phyloP scores from a whole-genome alignment of 23 tunicate species.

The Halocynthia roretzi region DNA sequence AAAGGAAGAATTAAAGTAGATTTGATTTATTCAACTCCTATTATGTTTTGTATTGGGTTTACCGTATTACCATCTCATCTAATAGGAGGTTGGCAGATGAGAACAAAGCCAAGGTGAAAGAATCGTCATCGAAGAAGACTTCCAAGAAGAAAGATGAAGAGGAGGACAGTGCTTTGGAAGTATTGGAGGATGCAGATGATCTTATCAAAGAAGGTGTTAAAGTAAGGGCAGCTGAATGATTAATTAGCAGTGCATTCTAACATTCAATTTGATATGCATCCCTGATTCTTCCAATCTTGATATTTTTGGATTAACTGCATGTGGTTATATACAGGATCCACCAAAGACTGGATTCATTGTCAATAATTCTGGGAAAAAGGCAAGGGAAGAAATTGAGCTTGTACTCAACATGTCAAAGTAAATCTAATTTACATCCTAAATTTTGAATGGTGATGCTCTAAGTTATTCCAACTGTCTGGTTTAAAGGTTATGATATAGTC shows the following conservation, averaged over 20 bases:
- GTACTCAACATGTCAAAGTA: slow-evolving; percentile 94
- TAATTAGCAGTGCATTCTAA: not conserved
- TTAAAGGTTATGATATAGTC: not conserved
- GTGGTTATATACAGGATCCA: slow-evolving; percentile 46
- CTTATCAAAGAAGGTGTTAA: slow-evolving; percentile 68
- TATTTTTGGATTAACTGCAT: too few relatives aligned
- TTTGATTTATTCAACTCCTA: not conserved
- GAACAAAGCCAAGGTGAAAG: not conserved
- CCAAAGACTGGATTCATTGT: slow-evolving; percentile 67
- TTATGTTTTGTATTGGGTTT: not conserved
- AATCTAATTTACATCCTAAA: not conserved
- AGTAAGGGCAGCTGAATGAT: slow-evolving; percentile 10
- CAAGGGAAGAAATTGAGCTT: slow-evolving; percentile 77
- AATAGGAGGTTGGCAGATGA: slow-evolving; percentile 3
- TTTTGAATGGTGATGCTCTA: too few relatives aligned
- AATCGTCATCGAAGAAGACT: not conserved
- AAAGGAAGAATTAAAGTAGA: slow-evolving; percentile 10
- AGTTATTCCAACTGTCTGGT: too few relatives aligned
- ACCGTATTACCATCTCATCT: not conserved
- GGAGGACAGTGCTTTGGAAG: slow-evolving; percentile 75
- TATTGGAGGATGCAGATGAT: slow-evolving; percentile 53
- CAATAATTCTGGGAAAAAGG: slow-evolving; percentile 9
- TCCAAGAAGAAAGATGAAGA: slow-evolving; percentile 11
- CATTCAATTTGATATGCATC: too few relatives aligned
- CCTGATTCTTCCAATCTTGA: too few relatives aligned